These are phyloP conservation scores for Aepyceros melampus DNA, from an alignment of 2,113 vertebrate genomes.

Conservation along the genomic window DNA sequence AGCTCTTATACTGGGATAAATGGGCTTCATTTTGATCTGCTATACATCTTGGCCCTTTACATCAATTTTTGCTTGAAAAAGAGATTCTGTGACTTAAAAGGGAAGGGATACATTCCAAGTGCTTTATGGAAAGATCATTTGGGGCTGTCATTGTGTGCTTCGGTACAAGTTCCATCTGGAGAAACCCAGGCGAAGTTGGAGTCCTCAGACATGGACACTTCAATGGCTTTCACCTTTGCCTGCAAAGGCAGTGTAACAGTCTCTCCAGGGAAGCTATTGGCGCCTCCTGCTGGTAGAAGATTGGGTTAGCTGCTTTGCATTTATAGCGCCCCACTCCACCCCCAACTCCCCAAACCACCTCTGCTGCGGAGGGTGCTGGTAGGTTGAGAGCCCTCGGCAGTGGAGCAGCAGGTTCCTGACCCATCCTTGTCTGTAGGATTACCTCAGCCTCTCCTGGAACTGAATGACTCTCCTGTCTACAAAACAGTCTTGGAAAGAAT, in stretches of 20 bases:
- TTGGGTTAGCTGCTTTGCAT: neutral
- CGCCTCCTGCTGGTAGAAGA: neutral
- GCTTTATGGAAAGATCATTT: neutral
- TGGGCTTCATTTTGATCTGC: slow-evolving; percentile 5
- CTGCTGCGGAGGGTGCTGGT: neutral
- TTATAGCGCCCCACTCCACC: neutral
- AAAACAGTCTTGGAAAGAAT: slow-evolving; percentile 91
- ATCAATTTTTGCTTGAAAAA: slow-evolving; percentile 19
- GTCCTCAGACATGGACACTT: neutral
- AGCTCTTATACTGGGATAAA: neutral
- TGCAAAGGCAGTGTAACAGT: neutral
- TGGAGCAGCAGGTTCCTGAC: neutral
- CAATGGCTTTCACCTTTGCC: neutral
- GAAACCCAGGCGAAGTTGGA: neutral
- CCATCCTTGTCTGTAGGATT: slow-evolving; percentile 81
- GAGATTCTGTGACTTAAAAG: neutral
- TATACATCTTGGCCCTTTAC: neutral
- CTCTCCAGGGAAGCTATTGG: neutral
- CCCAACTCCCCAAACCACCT: neutral
- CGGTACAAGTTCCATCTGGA: neutral
- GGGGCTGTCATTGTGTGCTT: neutral
- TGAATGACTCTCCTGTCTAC: slow-evolving; percentile 90
- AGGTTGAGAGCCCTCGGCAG: neutral
- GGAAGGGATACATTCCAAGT: neutral
- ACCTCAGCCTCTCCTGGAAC: slow-evolving; percentile 87